Percentiles rank a stretch among this genome's conserved stretches.
Conservation (phyloP, 37 sponge, comb jelly and placozoan genomes). For the Sycon ciliatum region DNA sequence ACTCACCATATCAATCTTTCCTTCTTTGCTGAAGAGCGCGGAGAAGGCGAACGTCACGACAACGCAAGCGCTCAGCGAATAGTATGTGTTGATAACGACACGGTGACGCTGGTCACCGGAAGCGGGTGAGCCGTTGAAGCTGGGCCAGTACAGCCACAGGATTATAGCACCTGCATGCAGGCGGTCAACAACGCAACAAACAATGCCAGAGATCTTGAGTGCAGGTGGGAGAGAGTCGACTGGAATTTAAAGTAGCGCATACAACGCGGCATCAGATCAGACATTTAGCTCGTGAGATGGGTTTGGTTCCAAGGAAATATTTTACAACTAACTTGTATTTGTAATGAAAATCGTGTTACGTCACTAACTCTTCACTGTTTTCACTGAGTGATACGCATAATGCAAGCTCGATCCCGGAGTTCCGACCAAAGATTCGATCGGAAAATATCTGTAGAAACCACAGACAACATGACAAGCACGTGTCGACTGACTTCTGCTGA, state of each 20-base stretch:
- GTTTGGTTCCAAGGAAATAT: no score
- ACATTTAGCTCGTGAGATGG: no score
- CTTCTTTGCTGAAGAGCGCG: slow-evolving; percentile 34
- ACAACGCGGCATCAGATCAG: background rate
- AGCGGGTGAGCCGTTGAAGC: slow-evolving; percentile 78
- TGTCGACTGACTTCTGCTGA: no score
- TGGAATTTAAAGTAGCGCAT: background rate
- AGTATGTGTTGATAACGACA: slow-evolving; percentile 86
- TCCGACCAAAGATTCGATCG: no score
- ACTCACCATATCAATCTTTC: slow-evolving; percentile 78
- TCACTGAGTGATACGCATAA: no score
- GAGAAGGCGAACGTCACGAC: slow-evolving; percentile 60
- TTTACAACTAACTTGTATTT: no score
- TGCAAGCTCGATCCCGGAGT: no score
- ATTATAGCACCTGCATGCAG: slow-evolving; percentile 59
- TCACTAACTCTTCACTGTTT: no score
- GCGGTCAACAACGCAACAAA: no score
- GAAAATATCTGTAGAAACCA: no score
- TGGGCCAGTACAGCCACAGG: slow-evolving; percentile 94
- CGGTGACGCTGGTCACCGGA: slow-evolving; percentile 57
- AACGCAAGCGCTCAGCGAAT: slow-evolving; percentile 69
- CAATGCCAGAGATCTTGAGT: background rate
- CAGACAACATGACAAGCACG: no score
- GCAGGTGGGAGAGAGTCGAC: background rate
- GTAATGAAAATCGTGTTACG: no score